Percentiles rank a stretch among this genome's conserved stretches.
Conservation (phyloP, 2,113 vertebrate species). For the Paramormyrops kingsleyae region DNA sequence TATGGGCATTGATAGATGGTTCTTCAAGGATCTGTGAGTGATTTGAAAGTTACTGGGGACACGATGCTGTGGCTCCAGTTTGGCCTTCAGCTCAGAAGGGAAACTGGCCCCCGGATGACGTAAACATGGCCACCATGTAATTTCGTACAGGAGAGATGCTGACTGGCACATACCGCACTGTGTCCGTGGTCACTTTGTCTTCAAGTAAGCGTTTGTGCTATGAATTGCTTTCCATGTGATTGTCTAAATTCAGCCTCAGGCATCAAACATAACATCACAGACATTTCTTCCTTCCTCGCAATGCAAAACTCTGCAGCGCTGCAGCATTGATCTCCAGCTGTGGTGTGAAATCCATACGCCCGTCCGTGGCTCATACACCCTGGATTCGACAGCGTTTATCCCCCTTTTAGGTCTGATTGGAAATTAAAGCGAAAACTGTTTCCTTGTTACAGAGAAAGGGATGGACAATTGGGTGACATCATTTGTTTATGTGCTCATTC, state of each 20-base stretch:
- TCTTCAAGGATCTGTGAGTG: not conserved
- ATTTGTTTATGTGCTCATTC: not conserved
- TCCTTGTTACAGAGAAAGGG: not conserved
- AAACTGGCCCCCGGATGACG: not conserved
- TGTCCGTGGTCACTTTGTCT: not conserved
- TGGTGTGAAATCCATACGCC: not conserved
- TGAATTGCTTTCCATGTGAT: not conserved
- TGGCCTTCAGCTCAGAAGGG: not conserved
- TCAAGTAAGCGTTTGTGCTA: not conserved
- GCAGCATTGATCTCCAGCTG: not conserved
- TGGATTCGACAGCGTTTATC: not conserved
- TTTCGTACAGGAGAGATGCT: not conserved
- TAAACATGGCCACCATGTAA: not conserved
- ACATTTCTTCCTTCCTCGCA: not conserved
- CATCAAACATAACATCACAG: slow-evolving; percentile 1
- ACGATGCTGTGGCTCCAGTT: not conserved
- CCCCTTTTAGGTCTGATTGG: not conserved
- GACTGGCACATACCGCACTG: not conserved
- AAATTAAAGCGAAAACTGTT: not conserved
- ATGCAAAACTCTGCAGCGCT: not conserved
- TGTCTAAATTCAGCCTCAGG: not conserved
- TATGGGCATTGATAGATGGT: not conserved
- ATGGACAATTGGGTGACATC: not conserved
- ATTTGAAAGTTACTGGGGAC: not conserved
- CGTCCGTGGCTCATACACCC: not conserved